Evolutionary conservation across 2,113 vertebrate species (phyloP).

Genomic region (Scartelaos histophorus): DNA sequence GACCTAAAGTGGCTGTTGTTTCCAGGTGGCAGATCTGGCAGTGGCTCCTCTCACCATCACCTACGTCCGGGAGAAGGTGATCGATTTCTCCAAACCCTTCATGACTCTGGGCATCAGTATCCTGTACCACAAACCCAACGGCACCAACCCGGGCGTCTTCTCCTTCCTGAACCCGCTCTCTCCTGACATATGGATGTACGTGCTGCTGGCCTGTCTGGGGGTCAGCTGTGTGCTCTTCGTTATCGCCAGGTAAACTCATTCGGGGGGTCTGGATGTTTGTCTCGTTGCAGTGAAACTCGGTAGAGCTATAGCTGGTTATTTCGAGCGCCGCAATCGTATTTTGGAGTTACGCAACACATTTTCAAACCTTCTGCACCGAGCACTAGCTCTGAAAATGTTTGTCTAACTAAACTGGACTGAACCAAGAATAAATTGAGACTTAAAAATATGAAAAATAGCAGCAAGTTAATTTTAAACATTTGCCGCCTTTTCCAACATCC

Average conservation of each 20-base stretch:
- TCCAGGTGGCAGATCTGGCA: constrained; percentile 93
- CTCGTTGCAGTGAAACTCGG: background rate
- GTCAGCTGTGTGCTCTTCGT: constrained; percentile 98
- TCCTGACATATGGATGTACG: constrained; percentile 99
- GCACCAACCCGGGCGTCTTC: constrained; percentile 96
- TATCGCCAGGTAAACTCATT: constrained; percentile 88
- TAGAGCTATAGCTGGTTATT: no score
- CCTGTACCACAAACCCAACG: constrained; percentile 95
- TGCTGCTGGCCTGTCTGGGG: constrained; percentile 93
- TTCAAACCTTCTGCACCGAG: no score
- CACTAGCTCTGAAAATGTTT: no score
- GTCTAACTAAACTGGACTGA: no score
- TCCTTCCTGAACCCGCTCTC: constrained; percentile 96
- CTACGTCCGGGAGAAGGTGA: constrained; percentile 95
- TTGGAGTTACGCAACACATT: no score
- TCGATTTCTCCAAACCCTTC: constrained; percentile 98
- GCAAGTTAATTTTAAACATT: no score
- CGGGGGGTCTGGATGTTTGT: background rate
- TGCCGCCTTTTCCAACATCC: no score
- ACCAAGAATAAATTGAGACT: no score
- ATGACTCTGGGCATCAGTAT: constrained; percentile 98
- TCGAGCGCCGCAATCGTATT: no score
- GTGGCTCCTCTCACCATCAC: constrained; percentile 98
- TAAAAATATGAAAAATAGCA: no score
- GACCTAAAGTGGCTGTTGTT: background rate